Evolutionary conservation across 92 coral and sea anemone genomes (phyloP), one percentile per base, ranked within the genome.

Genomic region (Porites rus): DNA sequence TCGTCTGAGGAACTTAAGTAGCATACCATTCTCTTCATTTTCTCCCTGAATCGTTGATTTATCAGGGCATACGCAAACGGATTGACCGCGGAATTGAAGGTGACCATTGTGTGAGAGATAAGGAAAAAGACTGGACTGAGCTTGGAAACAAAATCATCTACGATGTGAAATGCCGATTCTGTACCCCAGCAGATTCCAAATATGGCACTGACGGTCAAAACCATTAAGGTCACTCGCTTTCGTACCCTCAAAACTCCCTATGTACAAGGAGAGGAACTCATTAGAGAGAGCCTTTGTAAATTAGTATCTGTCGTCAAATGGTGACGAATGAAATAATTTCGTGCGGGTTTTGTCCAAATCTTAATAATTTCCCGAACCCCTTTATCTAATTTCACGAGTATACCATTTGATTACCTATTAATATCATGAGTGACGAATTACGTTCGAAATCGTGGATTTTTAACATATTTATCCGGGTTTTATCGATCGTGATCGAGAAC

Each of bases 11-110:
- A 28, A 28, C 31, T 28, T 2, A 28, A 28, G 66, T 28, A n/a
- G 18, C 56, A 78, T 51, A 63, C 0, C 60, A 78, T 21, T 65
- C 8, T 22, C 28, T 63, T 78, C 22, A 78, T 64, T 56, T 78
- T 78, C 13, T 6, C 51, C 51, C 65, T 66, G 52, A 79, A 79
- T 5, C 65, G 51, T 12, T 79, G 20, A 50, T 66, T 79, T 17
- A 79, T 13, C 61, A 79, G 74, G 21, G 74, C 73, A 52, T 79
- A 79, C 1, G 71, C 73, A 22, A 65, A 79, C 1, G 84, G 84
- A 53, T 79, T 79, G 20, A 79, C 62, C 6, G 84, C 74, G 17
- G 84, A 51, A 51, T 79, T 79, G 12, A 65, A 79, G 74, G 51
- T 65, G 68, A 76, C n/a, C 80, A 60, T 58, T 16, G 73, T 13